Evolutionary conservation across 2,113 vertebrate genomes (phyloP).

Genomic region (Spea multiplicata): DNA sequence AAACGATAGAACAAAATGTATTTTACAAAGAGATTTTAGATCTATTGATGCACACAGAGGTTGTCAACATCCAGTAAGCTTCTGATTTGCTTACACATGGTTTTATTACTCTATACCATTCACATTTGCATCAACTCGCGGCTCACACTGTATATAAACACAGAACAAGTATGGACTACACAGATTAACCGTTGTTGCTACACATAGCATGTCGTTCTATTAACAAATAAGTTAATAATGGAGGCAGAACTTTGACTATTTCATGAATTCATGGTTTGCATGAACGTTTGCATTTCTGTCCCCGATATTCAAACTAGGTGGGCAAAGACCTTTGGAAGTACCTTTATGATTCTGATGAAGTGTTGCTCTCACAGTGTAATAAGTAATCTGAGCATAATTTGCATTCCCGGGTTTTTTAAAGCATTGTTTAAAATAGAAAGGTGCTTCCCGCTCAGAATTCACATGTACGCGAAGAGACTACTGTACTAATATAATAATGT

Average conservation of each 20-base stretch:
- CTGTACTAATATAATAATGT: too few relatives aligned
- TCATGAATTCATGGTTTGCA: conserved; percentile 19
- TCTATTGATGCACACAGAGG: background rate
- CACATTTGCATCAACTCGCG: conserved; percentile 7
- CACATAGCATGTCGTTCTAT: background rate
- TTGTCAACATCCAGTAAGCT: background rate
- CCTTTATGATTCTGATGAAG: conserved; percentile 8
- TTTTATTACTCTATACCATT: background rate
- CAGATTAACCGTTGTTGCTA: background rate
- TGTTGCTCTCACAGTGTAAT: background rate
- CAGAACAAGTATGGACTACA: background rate
- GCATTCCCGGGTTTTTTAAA: background rate
- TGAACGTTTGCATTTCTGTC: conserved; percentile 23
- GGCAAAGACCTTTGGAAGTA: background rate
- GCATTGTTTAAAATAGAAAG: background rate
- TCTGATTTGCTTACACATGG: conserved; percentile 3
- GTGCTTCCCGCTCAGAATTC: background rate
- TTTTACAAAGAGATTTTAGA: background rate
- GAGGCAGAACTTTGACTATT: background rate
- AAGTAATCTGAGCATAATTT: background rate
- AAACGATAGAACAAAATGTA: conserved; percentile 22
- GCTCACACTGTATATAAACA: background rate
- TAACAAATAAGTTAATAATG: background rate
- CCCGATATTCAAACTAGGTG: conserved; percentile 22
- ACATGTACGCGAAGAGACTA: background rate